Evolutionary conservation across 2,797 vertebrate species (phyloP), one percentile per base, ranked within the genome.

Genomic region (Dendrocincla fuliginosa): DNA sequence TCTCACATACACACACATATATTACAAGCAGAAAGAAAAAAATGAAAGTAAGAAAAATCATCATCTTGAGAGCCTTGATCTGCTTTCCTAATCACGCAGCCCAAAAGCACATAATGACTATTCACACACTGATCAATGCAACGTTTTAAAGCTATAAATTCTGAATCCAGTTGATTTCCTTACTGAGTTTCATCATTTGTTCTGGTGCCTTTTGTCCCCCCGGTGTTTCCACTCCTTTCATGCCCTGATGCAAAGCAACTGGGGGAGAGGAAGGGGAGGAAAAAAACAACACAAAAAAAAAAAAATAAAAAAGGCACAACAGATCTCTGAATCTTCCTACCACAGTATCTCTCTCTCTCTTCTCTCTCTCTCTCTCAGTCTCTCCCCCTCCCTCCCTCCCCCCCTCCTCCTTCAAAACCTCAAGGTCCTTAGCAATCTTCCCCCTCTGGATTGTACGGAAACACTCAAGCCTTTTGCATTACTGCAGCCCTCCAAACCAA

Each of bases 151-250:
- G 97, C 96, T 63, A 87, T 94, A 96, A 95, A 97, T 97, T 88
- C 96, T 80, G 83, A 94, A 97, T 94, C 96, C 96, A 95, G 94
- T 97, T 96, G 95, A 96, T 96, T 96, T 96, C 94, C 97, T 96
- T 97, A 97, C 97, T 97, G 95, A 97, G 97, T 96, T 97, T 97
- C 97, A 97, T 97, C 96, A 92, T 97, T 94, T 97, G 97, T 95
- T 96, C 96, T 85, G 89, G 86, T 91, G 93, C 95, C 97, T 96
- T 95, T 90, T 93, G 91, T 96, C 94, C 96, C 96, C 94, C 92
- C 50, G 91, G 93, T 95, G 95, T 89, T 96, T 97, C 97, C 92
- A 96, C 90, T 84, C 90, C 95, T 97, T 95, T 96, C 96, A 96
- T 93, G 95, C 94, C 96, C 96, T 94, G 95, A 95, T 94, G 93